phyloP scores from a whole-genome alignment of 2,113 vertebrate genomes.

The Dicrurus megarhynchus region DNA sequence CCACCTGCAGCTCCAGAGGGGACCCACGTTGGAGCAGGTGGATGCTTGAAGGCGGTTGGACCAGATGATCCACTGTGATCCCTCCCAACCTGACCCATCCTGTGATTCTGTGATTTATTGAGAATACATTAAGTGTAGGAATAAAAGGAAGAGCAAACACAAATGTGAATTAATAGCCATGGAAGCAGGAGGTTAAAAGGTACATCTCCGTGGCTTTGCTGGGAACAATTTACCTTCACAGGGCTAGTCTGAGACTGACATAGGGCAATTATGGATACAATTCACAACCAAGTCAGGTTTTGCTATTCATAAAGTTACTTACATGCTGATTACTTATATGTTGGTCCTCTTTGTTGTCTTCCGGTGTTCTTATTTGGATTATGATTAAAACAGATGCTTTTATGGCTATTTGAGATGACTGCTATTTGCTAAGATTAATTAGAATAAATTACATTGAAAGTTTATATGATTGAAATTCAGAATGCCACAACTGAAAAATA shows the following conservation, averaged over 20 bases:
- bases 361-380: neutral
- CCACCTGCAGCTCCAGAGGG: neutral
- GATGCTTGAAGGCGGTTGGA: neutral
- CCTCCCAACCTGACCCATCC: neutral
- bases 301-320: neutral
- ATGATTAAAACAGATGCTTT: neutral
- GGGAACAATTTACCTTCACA: neutral
- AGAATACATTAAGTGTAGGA: neutral
- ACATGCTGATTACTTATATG: neutral
- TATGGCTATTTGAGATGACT: neutral
- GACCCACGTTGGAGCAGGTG: accelerated
- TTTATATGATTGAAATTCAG: neutral
- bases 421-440: neutral
- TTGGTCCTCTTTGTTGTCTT: neutral
- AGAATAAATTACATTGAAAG: neutral
- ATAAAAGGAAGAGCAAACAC: neutral
- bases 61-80: neutral
- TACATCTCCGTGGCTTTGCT: neutral
- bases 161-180: neutral
- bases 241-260: neutral
- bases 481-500: neutral
- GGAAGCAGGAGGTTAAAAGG: neutral
- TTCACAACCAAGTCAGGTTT: neutral
- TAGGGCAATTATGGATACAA: neutral
- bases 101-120: neutral